Conservation (phyloP, 1,140 invertebrate genomes). For the Euura saliciscinereae region DNA sequence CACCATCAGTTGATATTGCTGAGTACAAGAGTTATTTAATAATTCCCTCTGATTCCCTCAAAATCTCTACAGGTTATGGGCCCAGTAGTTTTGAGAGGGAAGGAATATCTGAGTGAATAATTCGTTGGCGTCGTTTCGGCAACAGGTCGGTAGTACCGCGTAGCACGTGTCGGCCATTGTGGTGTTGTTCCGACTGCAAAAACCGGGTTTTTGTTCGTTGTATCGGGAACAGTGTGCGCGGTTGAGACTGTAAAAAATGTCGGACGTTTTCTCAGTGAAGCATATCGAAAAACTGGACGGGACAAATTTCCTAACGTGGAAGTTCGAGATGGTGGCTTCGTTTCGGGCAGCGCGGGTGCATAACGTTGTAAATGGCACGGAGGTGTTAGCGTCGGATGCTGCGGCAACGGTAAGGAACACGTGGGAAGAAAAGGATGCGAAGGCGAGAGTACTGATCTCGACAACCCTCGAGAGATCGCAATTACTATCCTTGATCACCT, state of each 20-base stretch:
- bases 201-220: neutral
- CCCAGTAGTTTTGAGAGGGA: slow-evolving; percentile 19
- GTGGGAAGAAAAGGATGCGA: slow-evolving; percentile 25
- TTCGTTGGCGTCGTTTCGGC: neutral
- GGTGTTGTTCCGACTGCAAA: neutral
- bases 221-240: slow-evolving; percentile 3
- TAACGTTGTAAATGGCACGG: slow-evolving; percentile 14
- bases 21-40: neutral
- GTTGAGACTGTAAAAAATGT: slow-evolving; percentile 12
- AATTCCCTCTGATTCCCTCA: neutral
- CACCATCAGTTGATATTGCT: no score
- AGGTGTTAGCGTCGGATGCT: slow-evolving; percentile 9
- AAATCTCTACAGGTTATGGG: slow-evolving; percentile 21
- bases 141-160: slow-evolving; percentile 4
- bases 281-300: slow-evolving; percentile 19
- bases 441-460: slow-evolving; percentile 20
- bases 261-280: slow-evolving; percentile 14
- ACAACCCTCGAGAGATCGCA: slow-evolving; percentile 20
- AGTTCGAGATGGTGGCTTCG: slow-evolving; percentile 16
- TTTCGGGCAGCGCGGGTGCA: slow-evolving; percentile 12
- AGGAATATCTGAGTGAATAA: neutral
- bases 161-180: slow-evolving; percentile 12
- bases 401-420: slow-evolving; percentile 10
- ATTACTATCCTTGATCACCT: slow-evolving; percentile 17
- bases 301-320: slow-evolving; percentile 23